Evolutionary conservation across 2,797 vertebrate genomes (phyloP).

Genomic region (Brachyrhaphis roseni): DNA sequence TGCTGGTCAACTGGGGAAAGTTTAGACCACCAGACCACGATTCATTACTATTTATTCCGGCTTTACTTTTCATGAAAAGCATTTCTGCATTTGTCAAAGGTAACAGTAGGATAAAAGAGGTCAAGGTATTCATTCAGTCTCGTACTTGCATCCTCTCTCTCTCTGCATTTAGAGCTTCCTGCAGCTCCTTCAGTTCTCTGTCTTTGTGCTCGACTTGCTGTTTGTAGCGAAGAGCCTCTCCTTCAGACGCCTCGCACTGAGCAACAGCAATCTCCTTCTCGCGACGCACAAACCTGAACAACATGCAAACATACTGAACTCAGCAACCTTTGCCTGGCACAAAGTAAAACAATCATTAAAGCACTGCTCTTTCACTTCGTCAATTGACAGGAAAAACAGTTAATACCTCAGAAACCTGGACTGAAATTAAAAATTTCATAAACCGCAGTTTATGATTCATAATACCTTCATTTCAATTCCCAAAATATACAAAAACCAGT

Average conservation of each 20-base stretch:
- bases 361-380: not conserved
- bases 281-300: slow-evolving; percentile 89
- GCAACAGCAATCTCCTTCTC: slow-evolving; percentile 96
- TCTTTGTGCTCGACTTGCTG: slow-evolving; percentile 92
- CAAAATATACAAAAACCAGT: not conserved
- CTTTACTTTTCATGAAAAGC: not conserved
- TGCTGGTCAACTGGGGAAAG: slow-evolving; percentile 83
- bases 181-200: slow-evolving; percentile 88
- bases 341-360: not conserved
- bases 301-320: not conserved
- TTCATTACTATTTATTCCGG: not conserved
- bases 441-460: not conserved
- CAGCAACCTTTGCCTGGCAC: not conserved
- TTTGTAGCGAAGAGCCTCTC: slow-evolving; percentile 89
- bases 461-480: not conserved
- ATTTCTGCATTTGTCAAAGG: not conserved
- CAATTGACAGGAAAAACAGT: not conserved
- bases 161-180: slow-evolving; percentile 89
- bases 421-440: not conserved
- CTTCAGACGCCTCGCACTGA: slow-evolving; percentile 88
- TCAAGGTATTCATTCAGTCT: not conserved
- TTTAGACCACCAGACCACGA: not conserved
- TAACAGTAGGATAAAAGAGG: not conserved
- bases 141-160: slow-evolving; percentile 80
- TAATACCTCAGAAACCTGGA: not conserved